Percentiles rank a stretch among this genome's conserved stretches.
Evolutionary conservation across 2,888 invertebrate genomes (phyloP).

Genomic region (Gryllus longicercus): DNA sequence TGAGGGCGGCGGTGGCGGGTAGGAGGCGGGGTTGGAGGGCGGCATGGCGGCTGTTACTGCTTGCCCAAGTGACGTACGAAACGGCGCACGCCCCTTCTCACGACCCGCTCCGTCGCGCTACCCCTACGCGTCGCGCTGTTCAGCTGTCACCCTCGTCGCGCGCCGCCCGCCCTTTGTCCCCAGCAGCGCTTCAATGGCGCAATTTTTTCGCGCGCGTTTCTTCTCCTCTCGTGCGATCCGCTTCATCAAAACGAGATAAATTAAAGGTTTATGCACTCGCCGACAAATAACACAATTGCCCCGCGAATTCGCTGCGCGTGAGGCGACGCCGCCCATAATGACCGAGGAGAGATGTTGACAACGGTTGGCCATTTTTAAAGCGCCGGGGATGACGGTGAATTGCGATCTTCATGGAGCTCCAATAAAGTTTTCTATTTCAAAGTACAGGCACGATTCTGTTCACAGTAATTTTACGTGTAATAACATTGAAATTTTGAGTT

Average conservation of each 20-base stretch:
- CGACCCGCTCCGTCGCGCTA: neutral
- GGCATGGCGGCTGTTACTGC: too few relatives aligned
- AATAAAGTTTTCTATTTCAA: too few relatives aligned
- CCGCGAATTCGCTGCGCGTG: neutral
- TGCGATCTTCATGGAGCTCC: too few relatives aligned
- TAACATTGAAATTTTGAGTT: too few relatives aligned
- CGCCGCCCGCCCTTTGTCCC: neutral
- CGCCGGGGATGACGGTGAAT: too few relatives aligned
- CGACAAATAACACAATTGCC: neutral
- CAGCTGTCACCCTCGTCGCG: neutral
- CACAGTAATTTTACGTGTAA: too few relatives aligned
- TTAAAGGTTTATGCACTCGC: constrained; percentile 5
- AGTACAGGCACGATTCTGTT: too few relatives aligned
- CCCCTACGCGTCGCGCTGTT: neutral
- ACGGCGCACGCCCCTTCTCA: neutral
- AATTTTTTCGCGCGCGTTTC: neutral
- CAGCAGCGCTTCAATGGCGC: neutral
- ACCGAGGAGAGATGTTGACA: neutral
- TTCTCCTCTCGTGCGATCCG: neutral
- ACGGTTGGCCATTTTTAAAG: neutral
- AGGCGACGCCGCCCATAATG: neutral
- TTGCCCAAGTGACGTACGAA: too few relatives aligned
- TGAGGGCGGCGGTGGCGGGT: too few relatives aligned
- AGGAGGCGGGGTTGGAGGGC: too few relatives aligned
- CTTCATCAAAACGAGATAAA: neutral